Percentiles rank a stretch among this genome's conserved stretches.
Evolutionary conservation across 92 coral and sea anemone genomes (phyloP).

Genomic region (Umimayanthus kanabou): DNA sequence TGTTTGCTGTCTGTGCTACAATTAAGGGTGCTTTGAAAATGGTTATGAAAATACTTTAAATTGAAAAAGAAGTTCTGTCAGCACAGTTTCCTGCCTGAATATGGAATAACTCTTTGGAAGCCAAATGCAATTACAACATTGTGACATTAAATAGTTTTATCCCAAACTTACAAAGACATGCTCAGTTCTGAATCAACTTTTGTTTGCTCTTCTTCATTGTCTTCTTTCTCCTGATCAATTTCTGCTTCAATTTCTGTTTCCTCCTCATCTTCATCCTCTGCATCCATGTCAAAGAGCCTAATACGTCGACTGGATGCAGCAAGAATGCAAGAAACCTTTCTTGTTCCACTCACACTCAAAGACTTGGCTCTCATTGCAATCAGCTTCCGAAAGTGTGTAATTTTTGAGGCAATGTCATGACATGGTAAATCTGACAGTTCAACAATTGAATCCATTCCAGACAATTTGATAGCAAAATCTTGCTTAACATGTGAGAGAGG

Average conservation of each 20-base stretch:
- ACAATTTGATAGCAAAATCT: background rate
- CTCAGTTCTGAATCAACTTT: slow-evolving; percentile 9
- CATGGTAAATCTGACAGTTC: slow-evolving; percentile 38
- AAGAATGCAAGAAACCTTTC: slow-evolving; percentile 90
- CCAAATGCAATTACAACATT: background rate
- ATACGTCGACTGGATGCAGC: slow-evolving; percentile 75
- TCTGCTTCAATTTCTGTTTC: slow-evolving; percentile 71
- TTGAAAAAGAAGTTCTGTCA: background rate
- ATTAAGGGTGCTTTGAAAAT: no score
- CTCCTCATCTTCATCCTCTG: slow-evolving; percentile 94
- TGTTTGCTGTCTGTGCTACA: no score
- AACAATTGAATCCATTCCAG: slow-evolving; percentile 9
- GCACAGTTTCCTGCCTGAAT: background rate
- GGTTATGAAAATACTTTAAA: no score
- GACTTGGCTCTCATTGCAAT: slow-evolving; percentile 76
- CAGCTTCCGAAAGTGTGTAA: slow-evolving; percentile 76
- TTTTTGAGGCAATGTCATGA: slow-evolving; percentile 57
- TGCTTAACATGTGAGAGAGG: slow-evolving; percentile 56
- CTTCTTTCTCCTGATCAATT: slow-evolving; percentile 45
- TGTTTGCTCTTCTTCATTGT: background rate
- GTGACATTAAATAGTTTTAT: background rate
- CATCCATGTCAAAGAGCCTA: slow-evolving; percentile 94
- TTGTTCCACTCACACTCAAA: slow-evolving; percentile 86
- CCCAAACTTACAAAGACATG: background rate
- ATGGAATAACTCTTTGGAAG: background rate